Conservation (phyloP, 1,140 invertebrate species). For the Rhagoletis pomonella region DNA sequence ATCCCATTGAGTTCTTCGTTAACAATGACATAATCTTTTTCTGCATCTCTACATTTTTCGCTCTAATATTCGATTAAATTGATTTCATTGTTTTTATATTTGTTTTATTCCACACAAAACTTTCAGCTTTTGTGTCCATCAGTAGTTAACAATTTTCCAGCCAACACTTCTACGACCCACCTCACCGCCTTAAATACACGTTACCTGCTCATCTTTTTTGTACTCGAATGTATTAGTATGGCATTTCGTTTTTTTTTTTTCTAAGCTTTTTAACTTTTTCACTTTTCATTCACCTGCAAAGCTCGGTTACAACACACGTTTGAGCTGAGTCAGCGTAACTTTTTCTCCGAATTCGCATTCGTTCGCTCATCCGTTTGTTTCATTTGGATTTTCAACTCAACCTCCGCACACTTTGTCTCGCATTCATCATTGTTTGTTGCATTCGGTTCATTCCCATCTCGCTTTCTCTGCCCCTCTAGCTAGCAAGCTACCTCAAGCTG, state of each 20-base stretch:
- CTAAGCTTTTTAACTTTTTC: conserved; percentile 19
- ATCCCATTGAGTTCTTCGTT: background rate
- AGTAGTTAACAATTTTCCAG: too few relatives aligned
- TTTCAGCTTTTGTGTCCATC: too few relatives aligned
- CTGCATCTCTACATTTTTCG: too few relatives aligned
- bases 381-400: background rate
- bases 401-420: background rate
- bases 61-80: background rate
- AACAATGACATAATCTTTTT: background rate
- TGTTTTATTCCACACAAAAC: too few relatives aligned
- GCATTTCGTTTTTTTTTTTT: background rate
- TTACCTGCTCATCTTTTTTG: too few relatives aligned
- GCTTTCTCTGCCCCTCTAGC: too few relatives aligned
- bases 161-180: too few relatives aligned
- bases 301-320: conserved; percentile 20
- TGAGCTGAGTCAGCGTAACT: conserved; percentile 24
- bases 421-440: background rate
- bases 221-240: too few relatives aligned
- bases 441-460: background rate
- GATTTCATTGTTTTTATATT: too few relatives aligned
- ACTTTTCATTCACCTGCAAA: conserved; percentile 45
- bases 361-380: background rate
- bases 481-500: conserved; percentile 15
- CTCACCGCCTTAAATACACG: too few relatives aligned
- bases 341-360: background rate